phyloP scores from a whole-genome alignment of 2,113 vertebrate species.

The Nicator chloris region DNA sequence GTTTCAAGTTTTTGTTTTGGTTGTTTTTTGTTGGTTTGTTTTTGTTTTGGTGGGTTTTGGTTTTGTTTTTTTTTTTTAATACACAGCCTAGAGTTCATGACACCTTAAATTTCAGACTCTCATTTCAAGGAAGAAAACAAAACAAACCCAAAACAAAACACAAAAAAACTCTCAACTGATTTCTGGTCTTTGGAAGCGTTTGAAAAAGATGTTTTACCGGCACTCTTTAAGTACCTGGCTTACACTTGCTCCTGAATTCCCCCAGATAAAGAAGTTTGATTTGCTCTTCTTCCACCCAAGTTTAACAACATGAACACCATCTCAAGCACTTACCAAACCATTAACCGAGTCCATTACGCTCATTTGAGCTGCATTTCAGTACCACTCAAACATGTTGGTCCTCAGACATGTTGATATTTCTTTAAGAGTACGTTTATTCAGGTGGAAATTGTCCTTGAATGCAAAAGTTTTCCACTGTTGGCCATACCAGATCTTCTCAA shows the following conservation, averaged over 20 bases:
- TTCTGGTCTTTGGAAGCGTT: background rate
- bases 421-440: background rate
- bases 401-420: background rate
- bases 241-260: background rate
- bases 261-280: background rate
- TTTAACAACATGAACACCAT: background rate
- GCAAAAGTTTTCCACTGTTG: background rate
- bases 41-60: background rate
- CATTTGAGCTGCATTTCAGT: background rate
- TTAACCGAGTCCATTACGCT: background rate
- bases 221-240: background rate
- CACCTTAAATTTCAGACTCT: background rate
- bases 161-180: fast-evolving
- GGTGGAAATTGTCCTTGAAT: background rate
- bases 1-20: background rate
- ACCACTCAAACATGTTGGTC: background rate
- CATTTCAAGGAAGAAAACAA: background rate
- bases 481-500: background rate
- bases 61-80: background rate
- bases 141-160: background rate
- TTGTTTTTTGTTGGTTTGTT: background rate
- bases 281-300: background rate
- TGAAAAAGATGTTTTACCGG: background rate
- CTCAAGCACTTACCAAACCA: background rate
- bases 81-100: background rate